phyloP scores from a whole-genome alignment of 2,113 vertebrate genomes.

The Anoplopoma fimbria region DNA sequence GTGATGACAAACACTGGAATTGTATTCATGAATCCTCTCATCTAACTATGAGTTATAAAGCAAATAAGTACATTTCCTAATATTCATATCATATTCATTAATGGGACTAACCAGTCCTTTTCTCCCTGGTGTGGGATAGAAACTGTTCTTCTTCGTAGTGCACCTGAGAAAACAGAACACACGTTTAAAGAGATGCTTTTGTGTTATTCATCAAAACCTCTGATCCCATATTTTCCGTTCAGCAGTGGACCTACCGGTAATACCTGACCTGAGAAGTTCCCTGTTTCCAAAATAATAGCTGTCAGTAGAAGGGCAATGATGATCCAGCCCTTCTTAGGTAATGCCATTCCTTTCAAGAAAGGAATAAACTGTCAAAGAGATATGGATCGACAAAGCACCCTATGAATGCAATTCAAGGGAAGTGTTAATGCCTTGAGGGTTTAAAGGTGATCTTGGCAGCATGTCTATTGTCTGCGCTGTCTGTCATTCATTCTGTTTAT shows the following conservation, averaged over 20 bases:
- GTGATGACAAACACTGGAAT: background rate
- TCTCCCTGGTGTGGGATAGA: slow-evolving; percentile 45
- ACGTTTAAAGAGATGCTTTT: background rate
- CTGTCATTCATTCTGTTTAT: background rate
- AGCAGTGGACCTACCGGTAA: slow-evolving; percentile 56
- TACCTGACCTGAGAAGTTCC: slow-evolving; percentile 9
- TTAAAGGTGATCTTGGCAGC: background rate
- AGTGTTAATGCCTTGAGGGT: background rate
- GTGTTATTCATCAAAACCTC: background rate
- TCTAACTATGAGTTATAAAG: background rate
- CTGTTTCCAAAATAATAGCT: slow-evolving; percentile 63
- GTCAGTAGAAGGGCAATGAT: slow-evolving; percentile 48
- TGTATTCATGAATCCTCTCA: background rate
- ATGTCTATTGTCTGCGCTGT: no score
- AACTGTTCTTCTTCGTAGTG: slow-evolving; percentile 24
- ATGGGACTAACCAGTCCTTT: slow-evolving; percentile 57
- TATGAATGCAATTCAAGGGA: background rate
- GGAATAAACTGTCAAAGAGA: background rate
- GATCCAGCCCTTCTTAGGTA: slow-evolving; percentile 28
- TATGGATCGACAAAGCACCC: background rate
- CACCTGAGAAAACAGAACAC: slow-evolving; percentile 35
- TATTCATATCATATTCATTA: background rate
- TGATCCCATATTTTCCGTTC: slow-evolving; percentile 10
- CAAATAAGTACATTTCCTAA: background rate
- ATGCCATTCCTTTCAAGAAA: slow-evolving; percentile 67